These are phyloP conservation scores for Chaetodon trifascialis DNA, from an alignment of 2,113 vertebrate genomes.

Conservation along the genomic window DNA sequence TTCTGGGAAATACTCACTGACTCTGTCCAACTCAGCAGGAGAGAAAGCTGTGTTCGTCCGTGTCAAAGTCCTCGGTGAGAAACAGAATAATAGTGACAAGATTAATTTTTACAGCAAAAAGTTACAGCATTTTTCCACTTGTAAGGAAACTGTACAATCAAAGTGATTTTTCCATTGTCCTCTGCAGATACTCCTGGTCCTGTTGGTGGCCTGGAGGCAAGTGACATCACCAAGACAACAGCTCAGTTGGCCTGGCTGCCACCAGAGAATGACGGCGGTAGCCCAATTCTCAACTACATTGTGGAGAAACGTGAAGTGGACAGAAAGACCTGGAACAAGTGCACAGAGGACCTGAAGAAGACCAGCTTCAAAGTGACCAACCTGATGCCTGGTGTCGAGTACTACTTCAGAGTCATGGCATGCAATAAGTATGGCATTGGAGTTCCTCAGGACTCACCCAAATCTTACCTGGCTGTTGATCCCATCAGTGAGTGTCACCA, in stretches of 20 bases:
- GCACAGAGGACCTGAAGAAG: constrained; percentile 93
- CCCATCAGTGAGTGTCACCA: constrained; percentile 90
- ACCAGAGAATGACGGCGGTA: constrained; percentile 97
- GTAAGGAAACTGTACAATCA: not conserved
- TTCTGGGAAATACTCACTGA: constrained; percentile 95
- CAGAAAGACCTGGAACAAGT: constrained; percentile 95
- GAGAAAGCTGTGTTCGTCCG: constrained; percentile 97
- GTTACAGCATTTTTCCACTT: not conserved
- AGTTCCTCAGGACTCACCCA: constrained; percentile 92
- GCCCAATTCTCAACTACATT: constrained; percentile 93
- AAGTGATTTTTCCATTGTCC: constrained; percentile 1
- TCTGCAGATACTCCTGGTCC: constrained; percentile 95
- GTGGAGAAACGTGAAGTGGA: constrained; percentile 97
- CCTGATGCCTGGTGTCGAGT: constrained; percentile 92
- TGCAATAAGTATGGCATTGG: constrained; percentile 97
- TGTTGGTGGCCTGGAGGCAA: constrained; percentile 90
- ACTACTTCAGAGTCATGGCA: constrained; percentile 96
- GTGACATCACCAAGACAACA: constrained; percentile 92
- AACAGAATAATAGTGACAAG: not conserved
- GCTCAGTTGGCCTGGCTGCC: constrained; percentile 96
- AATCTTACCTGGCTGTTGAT: constrained; percentile 92
- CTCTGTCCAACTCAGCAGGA: constrained; percentile 93
- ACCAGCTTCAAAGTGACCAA: constrained; percentile 94
- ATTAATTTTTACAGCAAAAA: not conserved
- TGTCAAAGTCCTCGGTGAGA: constrained; percentile 95